Evolutionary conservation across 2,113 vertebrate species (phyloP), one percentile per base, ranked within the genome.

Genomic region (Nyctibius bracteatus): DNA sequence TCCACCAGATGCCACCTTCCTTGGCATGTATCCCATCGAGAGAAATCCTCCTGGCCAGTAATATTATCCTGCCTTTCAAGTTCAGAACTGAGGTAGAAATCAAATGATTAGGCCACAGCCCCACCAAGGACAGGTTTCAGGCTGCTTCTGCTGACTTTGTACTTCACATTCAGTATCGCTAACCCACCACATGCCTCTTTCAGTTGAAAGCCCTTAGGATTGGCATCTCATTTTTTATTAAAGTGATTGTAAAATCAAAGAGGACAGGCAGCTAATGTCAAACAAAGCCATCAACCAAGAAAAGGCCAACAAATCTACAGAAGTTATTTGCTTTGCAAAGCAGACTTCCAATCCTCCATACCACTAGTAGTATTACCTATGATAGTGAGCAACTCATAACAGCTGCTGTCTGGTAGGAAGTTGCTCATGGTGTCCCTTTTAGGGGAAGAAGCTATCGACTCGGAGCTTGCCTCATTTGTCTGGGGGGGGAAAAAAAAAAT

Each of bases 391-490:
- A 99, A 98, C 95, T 99, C 99, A 7, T 99, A 99, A 58, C 98
- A 99, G 82, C 96, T 97, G 97, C 98, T 98, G 97, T 99, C 99
- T 13, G 99, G 99, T 49, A 98, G 97, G 93, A 99, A 99, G 98
- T 95, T 98, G 93, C 98, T 99, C 99, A 99, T 99, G 94, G 98
- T 98, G 98, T 99, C 98, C 98, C 97, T 97, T 85, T 95, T 98
- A 31, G 98, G 98, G 97, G 98, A 98, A 66, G 98, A 98, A 81
- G 98, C 99, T 99, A 99, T 98, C 86, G 99, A 99, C 97, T 99
- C 99, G 90, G 97, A 98, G 97, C 99, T 99, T 52, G 99, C 99
- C 96, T 99, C 99, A 99, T 99, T 98, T 98, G 98, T 97, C 99
- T 99, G 96, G 81, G 91, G 68, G 20, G 10, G 5, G 11, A 19